Evolutionary conservation across 2,888 invertebrate genomes (phyloP).

Genomic region (Folsomia manolachei): DNA sequence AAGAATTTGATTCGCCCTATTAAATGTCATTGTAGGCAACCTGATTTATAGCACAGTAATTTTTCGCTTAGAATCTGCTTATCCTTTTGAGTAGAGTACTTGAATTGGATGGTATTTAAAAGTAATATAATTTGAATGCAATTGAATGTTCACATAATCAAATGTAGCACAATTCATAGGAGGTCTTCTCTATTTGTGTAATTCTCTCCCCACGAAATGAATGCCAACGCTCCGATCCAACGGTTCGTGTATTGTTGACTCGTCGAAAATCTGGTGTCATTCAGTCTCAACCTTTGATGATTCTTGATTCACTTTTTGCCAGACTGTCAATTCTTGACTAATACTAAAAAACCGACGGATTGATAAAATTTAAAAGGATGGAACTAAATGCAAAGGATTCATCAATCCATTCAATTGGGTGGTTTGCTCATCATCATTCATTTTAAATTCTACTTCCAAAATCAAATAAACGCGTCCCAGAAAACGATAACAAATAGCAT

Average conservation of each 20-base stretch:
- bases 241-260: neutral
- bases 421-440: neutral
- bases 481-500: neutral
- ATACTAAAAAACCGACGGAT: too few species aligned
- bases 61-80: neutral
- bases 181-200: conserved; percentile 1
- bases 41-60: neutral
- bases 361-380: too few species aligned
- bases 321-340: neutral
- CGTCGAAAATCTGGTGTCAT: neutral
- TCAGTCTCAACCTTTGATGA: too few species aligned
- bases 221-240: too few species aligned
- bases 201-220: neutral
- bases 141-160: neutral
- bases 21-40: conserved; percentile 1
- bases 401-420: neutral
- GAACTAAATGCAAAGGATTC: too few species aligned
- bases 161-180: conserved; percentile 2
- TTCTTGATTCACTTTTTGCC: neutral
- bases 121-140: conserved; percentile 1
- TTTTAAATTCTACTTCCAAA: neutral
- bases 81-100: too few species aligned
- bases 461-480: too few species aligned
- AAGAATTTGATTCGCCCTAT: conserved; percentile 1
- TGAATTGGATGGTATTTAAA: too few species aligned